These are phyloP conservation scores for Avahi laniger DNA, from an alignment of 2,797 vertebrate species.

Conservation along the genomic window DNA sequence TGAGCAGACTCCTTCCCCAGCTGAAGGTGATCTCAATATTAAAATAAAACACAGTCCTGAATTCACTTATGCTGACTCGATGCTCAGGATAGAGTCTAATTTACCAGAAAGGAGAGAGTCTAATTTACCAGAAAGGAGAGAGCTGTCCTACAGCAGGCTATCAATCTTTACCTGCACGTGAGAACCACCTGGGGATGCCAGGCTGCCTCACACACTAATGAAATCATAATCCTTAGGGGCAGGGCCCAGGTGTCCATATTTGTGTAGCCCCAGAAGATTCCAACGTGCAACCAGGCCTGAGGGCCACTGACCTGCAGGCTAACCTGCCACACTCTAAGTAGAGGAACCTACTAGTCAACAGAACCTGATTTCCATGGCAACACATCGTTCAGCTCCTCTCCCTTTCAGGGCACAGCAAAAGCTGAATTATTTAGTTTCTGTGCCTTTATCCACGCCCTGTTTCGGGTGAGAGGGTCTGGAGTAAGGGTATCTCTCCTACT, in stretches of 20 bases:
- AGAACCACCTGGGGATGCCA: background rate
- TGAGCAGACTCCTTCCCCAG: background rate
- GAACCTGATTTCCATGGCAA: constrained; percentile 66
- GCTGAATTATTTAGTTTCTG: constrained; percentile 50
- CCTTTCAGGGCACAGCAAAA: background rate
- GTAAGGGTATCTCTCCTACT: background rate
- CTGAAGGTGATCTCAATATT: background rate
- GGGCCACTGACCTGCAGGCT: background rate
- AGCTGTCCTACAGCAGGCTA: background rate
- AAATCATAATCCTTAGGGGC: background rate
- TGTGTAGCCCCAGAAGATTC: background rate
- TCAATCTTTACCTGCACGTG: background rate
- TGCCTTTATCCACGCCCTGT: background rate
- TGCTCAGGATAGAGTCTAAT: background rate
- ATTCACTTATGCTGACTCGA: constrained; percentile 33
- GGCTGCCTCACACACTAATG: background rate
- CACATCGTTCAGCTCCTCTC: background rate
- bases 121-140: background rate
- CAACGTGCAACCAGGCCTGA: background rate
- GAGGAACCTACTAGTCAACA: constrained; percentile 49
- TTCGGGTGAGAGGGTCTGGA: background rate
- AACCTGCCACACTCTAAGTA: background rate
- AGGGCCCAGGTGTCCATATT: background rate
- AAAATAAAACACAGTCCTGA: constrained; percentile 21
- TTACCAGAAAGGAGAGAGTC: background rate